phyloP scores from a whole-genome alignment of 2,888 invertebrate genomes.

The Brenthis ino region DNA sequence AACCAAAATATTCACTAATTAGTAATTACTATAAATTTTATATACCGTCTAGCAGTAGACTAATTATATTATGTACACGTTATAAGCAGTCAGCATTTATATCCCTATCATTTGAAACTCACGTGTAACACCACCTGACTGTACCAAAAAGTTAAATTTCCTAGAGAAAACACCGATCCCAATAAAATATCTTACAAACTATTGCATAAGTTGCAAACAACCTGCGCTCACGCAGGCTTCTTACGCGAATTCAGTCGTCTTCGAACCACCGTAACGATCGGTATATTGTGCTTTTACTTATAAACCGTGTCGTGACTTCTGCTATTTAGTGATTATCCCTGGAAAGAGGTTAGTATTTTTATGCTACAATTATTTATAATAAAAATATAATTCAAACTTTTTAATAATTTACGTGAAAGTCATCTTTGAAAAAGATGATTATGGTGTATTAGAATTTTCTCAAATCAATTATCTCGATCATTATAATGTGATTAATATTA shows the following conservation, averaged over 20 bases:
- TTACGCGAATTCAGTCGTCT: constrained; percentile 46
- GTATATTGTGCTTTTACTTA: constrained; percentile 11
- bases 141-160: not conserved
- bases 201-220: constrained; percentile 32
- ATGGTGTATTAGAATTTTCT: too few species aligned
- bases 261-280: constrained; percentile 39
- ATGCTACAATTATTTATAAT: not conserved
- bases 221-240: constrained; percentile 44
- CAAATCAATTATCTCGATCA: too few species aligned
- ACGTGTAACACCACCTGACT: not conserved
- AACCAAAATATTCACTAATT: too few species aligned
- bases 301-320: constrained; percentile 3
- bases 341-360: constrained; percentile 2
- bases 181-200: constrained; percentile 22
- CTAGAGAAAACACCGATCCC: constrained; percentile 21
- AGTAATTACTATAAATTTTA: too few species aligned
- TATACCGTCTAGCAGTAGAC: too few species aligned
- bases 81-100: too few species aligned
- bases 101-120: too few species aligned
- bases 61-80: too few species aligned
- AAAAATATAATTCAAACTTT: too few species aligned
- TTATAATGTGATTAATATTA: too few species aligned
- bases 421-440: too few species aligned
- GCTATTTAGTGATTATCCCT: not conserved
- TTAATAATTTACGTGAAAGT: too few species aligned